Evolutionary conservation across 2,888 invertebrate genomes (phyloP).

Genomic region (Mayetiola destructor): DNA sequence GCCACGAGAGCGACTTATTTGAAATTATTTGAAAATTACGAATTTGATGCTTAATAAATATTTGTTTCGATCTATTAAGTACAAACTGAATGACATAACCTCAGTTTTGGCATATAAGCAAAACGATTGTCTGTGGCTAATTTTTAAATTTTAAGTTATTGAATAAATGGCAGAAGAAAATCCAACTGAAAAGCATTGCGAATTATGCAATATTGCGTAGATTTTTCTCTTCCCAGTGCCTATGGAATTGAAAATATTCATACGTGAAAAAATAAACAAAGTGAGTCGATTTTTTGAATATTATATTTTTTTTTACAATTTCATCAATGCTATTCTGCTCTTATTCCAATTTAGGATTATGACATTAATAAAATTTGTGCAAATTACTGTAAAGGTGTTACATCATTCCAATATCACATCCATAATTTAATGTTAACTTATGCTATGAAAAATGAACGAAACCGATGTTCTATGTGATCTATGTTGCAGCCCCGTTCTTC

Average conservation of each 20-base stretch:
- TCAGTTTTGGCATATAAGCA: neutral
- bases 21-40: neutral
- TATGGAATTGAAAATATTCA: neutral
- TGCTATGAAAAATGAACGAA: neutral
- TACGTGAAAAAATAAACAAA: neutral
- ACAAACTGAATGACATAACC: neutral
- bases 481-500: neutral
- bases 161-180: neutral
- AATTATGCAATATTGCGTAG: too few species aligned
- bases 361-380: neutral
- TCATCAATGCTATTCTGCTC: neutral
- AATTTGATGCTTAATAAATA: neutral
- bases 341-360: neutral
- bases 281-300: neutral
- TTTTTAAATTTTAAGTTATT: neutral
- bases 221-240: neutral
- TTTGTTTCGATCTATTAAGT: neutral
- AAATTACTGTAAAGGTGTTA: neutral
- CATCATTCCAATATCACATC: neutral
- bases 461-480: neutral
- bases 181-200: neutral
- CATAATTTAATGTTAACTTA: neutral
- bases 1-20: neutral
- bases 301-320: neutral
- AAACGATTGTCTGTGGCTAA: neutral